These are phyloP conservation scores for Podabrus alpinus DNA, from an alignment of 2,888 invertebrate genomes.

Conservation along the genomic window DNA sequence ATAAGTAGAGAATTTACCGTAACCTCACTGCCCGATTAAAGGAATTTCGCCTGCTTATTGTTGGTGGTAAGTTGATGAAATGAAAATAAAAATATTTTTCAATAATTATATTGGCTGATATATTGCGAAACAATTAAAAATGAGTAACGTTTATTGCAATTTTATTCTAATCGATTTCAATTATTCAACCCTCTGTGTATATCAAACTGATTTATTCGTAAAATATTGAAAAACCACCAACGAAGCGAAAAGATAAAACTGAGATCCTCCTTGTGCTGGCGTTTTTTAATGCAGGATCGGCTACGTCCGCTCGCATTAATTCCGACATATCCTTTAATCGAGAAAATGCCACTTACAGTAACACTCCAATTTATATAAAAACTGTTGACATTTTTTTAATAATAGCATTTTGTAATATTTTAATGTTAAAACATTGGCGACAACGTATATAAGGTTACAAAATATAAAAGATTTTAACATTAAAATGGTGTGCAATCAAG, in stretches of 20 bases:
- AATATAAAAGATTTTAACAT: not conserved
- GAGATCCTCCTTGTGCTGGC: constrained; percentile 2
- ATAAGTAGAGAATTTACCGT: not conserved
- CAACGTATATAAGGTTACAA: not conserved
- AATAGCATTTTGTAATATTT: constrained; percentile 6
- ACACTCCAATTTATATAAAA: constrained; percentile 24
- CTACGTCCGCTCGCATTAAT: constrained; percentile 20
- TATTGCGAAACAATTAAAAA: not conserved
- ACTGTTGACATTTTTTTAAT: constrained; percentile 7
- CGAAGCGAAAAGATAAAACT: constrained; percentile 11
- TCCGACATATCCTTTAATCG: constrained; percentile 24
- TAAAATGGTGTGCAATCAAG: not conserved
- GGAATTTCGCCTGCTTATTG: not conserved
- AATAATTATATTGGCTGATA: not conserved
- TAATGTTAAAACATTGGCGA: not conserved
- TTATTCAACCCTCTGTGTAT: constrained; percentile 8
- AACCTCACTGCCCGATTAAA: not conserved
- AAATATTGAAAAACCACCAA: not conserved
- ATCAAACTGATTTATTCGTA: not conserved
- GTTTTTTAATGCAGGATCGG: constrained; percentile 8
- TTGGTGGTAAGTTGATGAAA: not conserved
- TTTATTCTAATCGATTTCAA: not conserved
- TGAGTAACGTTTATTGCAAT: not conserved
- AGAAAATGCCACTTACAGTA: constrained; percentile 24
- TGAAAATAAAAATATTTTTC: not conserved